Conservation (phyloP, 2,113 vertebrate species). For the Scytalopus superciliaris region DNA sequence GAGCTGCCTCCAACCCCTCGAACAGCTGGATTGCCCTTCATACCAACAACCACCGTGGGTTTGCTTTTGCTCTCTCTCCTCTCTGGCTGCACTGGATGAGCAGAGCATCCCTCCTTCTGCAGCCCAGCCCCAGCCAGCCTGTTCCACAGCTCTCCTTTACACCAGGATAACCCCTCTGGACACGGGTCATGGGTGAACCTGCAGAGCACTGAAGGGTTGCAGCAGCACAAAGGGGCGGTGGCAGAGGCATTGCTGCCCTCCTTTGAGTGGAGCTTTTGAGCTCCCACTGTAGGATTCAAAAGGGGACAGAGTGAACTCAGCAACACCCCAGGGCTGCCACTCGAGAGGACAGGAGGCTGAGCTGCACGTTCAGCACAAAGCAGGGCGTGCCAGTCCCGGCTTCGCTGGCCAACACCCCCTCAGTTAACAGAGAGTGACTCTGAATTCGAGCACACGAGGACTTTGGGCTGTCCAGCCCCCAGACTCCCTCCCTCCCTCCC, state of each 20-base stretch:
- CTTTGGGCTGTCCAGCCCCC: not conserved
- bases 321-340: not conserved
- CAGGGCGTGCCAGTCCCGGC: not conserved
- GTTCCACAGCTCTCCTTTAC: not conserved
- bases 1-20: not conserved
- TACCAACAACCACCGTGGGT: not conserved
- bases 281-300: not conserved
- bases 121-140: not conserved
- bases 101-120: not conserved
- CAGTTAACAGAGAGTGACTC: not conserved
- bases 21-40: not conserved
- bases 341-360: not conserved
- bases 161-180: not conserved
- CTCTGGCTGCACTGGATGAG: not conserved
- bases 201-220: not conserved
- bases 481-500: fast-evolving
- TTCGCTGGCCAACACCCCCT: not conserved
- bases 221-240: not conserved
- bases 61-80: not conserved
- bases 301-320: not conserved
- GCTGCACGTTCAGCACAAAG: not conserved
- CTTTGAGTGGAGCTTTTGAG: not conserved
- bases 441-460: not conserved
- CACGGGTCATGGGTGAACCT: not conserved
- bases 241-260: not conserved